Percentiles rank a stretch among this genome's conserved stretches.
Conservation (phyloP, 2,888 invertebrate genomes). For the Drosophila meridiana region DNA sequence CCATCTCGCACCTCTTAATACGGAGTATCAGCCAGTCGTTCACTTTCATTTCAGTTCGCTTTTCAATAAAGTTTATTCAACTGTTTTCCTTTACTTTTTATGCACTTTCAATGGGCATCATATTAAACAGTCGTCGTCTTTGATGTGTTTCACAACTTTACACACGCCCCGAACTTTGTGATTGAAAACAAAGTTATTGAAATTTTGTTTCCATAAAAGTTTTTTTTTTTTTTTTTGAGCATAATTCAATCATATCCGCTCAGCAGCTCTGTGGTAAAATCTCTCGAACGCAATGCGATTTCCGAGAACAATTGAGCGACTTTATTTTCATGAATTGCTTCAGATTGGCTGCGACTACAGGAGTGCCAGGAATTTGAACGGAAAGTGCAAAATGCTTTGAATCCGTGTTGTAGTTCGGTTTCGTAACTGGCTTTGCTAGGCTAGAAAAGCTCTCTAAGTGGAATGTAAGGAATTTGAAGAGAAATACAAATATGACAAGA, state of each 20-base stretch:
- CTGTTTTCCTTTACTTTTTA: conserved; percentile 32
- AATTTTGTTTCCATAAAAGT: conserved; percentile 56
- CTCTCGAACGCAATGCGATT: conserved; percentile 35
- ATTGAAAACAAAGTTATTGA: conserved; percentile 62
- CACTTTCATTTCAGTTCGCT: conserved; percentile 15
- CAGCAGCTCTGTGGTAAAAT: conserved; percentile 33
- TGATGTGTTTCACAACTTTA: conserved; percentile 48
- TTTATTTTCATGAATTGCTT: conserved; percentile 16
- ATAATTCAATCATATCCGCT: conserved; percentile 63
- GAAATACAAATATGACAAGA: neutral
- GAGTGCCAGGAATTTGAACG: conserved; percentile 4
- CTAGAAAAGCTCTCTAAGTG: neutral
- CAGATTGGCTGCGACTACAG: conserved; percentile 2
- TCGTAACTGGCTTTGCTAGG: neutral
- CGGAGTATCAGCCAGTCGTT: neutral
- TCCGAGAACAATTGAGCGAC: conserved; percentile 37
- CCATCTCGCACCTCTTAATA: neutral
- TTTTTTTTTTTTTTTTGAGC: conserved; percentile 30
- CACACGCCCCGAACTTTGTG: conserved; percentile 35
- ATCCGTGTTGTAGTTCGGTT: neutral
- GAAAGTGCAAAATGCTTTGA: neutral
- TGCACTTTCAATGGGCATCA: conserved; percentile 40
- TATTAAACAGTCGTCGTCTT: conserved; percentile 41
- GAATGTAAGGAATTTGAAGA: neutral
- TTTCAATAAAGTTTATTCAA: conserved; percentile 42